Conservation (phyloP, 2,797 vertebrate genomes). For the Anas flavirostris region DNA sequence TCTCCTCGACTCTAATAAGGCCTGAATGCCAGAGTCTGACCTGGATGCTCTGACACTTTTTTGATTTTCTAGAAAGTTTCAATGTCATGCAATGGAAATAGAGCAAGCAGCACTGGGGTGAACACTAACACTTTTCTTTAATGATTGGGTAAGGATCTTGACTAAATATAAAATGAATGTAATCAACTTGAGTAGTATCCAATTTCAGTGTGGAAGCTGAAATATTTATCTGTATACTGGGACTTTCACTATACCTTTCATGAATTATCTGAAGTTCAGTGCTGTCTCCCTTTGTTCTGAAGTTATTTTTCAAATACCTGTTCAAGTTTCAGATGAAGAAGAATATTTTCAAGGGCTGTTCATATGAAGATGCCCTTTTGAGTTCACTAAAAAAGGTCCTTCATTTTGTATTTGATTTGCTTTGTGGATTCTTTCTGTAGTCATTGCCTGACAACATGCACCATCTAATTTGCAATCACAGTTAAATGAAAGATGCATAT, state of each 20-base stretch:
- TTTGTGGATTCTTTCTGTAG: constrained; percentile 4
- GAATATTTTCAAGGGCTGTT: constrained; percentile 1
- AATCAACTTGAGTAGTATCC: background rate
- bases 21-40: background rate
- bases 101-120: background rate
- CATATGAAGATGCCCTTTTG: background rate
- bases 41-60: background rate
- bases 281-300: background rate
- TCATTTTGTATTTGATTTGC: background rate
- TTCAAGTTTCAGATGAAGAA: constrained; percentile 8
- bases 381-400: background rate
- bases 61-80: background rate
- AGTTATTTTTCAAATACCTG: background rate
- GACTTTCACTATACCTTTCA: background rate
- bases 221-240: background rate
- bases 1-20: background rate
- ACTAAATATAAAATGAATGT: background rate
- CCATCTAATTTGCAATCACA: background rate
- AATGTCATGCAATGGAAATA: background rate
- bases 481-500: background rate
- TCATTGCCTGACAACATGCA: background rate
- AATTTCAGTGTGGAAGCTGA: background rate
- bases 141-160: background rate
- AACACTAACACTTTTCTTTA: background rate
- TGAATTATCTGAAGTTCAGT: background rate